Evolutionary conservation across 53 echinoderm and acorn worm species (phyloP).

Genomic region (Echinometra lucunter): DNA sequence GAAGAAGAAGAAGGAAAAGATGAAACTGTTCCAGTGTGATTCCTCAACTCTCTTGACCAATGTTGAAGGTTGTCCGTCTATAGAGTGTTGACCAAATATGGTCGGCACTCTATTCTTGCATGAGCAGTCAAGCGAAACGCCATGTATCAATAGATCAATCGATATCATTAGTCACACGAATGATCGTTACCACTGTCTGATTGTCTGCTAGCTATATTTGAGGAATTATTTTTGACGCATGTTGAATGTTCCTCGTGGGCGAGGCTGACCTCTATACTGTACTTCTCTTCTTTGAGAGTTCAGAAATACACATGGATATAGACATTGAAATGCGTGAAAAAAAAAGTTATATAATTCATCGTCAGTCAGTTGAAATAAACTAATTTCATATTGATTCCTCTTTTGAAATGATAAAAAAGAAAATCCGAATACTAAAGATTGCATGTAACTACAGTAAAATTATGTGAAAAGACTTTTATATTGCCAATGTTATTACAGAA

Average conservation of each 20-base stretch:
- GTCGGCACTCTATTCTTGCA: background rate
- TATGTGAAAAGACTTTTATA: too few relatives aligned
- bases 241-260: background rate
- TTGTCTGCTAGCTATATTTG: constrained; percentile 13
- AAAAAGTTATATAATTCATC: too few relatives aligned
- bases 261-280: background rate
- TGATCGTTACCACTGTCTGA: background rate
- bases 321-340: background rate
- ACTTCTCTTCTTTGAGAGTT: background rate
- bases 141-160: background rate
- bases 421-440: too few relatives aligned
- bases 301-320: background rate
- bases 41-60: background rate
- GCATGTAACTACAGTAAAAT: too few relatives aligned
- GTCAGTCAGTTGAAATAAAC: too few relatives aligned
- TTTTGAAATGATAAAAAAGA: too few relatives aligned
- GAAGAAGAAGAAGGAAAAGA: too few relatives aligned
- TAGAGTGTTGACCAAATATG: background rate
- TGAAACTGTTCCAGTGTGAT: background rate
- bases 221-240: background rate
- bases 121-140: background rate
- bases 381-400: too few relatives aligned
- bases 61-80: background rate
- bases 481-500: too few relatives aligned
- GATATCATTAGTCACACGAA: constrained; percentile 4